Base-by-base conservation (phyloP, 2,797 vertebrate genomes). In the Mormyrops attenuatus region DNA sequence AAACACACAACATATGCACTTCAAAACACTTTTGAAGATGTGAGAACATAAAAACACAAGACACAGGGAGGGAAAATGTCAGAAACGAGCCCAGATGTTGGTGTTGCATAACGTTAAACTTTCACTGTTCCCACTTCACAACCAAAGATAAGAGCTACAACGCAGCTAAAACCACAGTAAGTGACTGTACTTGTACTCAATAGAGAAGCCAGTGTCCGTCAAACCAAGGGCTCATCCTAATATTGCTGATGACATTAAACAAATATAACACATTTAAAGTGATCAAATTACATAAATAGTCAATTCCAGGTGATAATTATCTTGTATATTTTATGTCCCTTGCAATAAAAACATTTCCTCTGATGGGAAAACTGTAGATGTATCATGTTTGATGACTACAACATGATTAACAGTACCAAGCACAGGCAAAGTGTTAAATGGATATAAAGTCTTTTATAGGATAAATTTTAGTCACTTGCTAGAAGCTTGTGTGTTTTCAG, bases 31-130 rank as follows among this genome's bases (percentile, higher is more conserved):
- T 53, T 9, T 30, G 47, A 44, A n/a, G 63, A 73, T 1, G 9
- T 49, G 49, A 38, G 7, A 55, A 53, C 60, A 53, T 17, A 49
- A 5, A 53, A 34, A 30, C 3, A 60, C 38, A 34, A n/a, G 34
- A 55, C 49, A 53, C 44, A 55, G 63, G 69, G 52, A 44, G 30
- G 5, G 41, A 15, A 73, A 84, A 69, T 41, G 26, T 50, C 44
- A 34, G 60, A 77, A 6, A 90, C 5, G 44, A 55, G 63, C 66
- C 89, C 53, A 90, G 84, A 88, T 63, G 89, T 49, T 88, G 38
- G n/a, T 90, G 11, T 50, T 82, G 53, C 66, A 88, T 41, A 41
- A 50, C 15, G 87, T 26, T 38, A 41, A 20, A 49, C 20, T 9
- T 30, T 20, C 49, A 86, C 50, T 77, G 63, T 34, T 15, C 47